phyloP scores from a whole-genome alignment of 2,888 invertebrate species.

The Hoplodrina ambigua region DNA sequence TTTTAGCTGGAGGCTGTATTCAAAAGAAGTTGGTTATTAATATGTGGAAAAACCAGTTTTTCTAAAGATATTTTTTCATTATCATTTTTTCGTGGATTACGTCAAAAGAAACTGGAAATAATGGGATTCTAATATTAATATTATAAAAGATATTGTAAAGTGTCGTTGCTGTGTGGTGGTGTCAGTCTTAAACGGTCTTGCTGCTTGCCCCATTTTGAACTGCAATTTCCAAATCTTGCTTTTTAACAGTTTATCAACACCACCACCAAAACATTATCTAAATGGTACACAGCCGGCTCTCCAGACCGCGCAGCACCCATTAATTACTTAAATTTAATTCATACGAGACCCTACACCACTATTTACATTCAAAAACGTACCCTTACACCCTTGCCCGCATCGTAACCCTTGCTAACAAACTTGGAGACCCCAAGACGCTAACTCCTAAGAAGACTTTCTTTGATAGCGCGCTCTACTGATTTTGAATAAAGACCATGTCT shows the following conservation, averaged over 20 bases:
- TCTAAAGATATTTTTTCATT: neutral
- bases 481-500: conserved; percentile 88
- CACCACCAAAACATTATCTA: conserved; percentile 68
- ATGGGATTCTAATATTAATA: too few species aligned
- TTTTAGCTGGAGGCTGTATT: conserved; percentile 1
- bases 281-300: conserved; percentile 69
- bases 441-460: conserved; percentile 90
- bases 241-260: conserved; percentile 13
- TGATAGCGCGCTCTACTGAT: conserved; percentile 89
- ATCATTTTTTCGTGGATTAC: too few species aligned
- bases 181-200: neutral
- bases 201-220: neutral
- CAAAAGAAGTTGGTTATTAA: neutral
- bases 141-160: too few species aligned
- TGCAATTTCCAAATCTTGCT: conserved; percentile 12
- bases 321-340: conserved; percentile 91
- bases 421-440: conserved; percentile 88
- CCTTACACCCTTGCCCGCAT: conserved; percentile 85
- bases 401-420: conserved; percentile 88
- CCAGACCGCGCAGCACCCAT: conserved; percentile 76
- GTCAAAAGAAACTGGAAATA: too few species aligned
- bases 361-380: conserved; percentile 90
- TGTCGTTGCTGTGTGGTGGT: too few species aligned
- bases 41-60: neutral
- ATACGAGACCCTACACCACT: conserved; percentile 87